Conservation (phyloP, 2,888 invertebrate species). For the Siphonodentalium dalli region DNA sequence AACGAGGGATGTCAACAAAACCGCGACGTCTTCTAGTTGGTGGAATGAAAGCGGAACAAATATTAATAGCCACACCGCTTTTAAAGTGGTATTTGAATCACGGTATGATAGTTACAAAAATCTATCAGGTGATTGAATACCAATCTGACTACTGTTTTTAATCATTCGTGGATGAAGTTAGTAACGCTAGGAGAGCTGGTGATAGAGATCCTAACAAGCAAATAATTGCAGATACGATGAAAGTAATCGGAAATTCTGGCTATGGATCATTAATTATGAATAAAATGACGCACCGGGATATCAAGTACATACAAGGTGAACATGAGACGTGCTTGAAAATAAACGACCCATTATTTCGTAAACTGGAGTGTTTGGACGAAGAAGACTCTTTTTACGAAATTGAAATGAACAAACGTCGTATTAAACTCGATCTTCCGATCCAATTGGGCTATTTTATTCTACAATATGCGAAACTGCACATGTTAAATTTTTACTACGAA, state of each 20-base stretch:
- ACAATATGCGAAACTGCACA: constrained; percentile 35
- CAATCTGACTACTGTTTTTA: constrained; percentile 19
- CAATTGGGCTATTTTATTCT: constrained; percentile 34
- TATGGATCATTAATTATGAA: constrained; percentile 35
- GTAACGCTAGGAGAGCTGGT: constrained; percentile 21
- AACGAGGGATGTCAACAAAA: constrained; percentile 9
- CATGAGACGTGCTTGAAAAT: constrained; percentile 14
- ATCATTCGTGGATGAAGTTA: constrained; percentile 19
- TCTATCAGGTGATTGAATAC: constrained; percentile 28
- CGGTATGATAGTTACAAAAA: constrained; percentile 24
- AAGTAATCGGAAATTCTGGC: constrained; percentile 14
- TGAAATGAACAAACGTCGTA: constrained; percentile 23
- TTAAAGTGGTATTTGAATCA: constrained; percentile 31
- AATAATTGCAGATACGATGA: constrained; percentile 25
- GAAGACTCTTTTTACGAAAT: constrained; percentile 25
- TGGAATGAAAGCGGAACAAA: constrained; percentile 21
- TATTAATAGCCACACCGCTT: constrained; percentile 27
- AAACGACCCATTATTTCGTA: constrained; percentile 25
- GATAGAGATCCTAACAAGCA: constrained; percentile 3
- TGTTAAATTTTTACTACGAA: constrained; percentile 34
- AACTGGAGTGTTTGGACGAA: constrained; percentile 17
- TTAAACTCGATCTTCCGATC: constrained; percentile 29
- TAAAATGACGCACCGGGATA: constrained; percentile 18
- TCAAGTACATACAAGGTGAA: constrained; percentile 25
- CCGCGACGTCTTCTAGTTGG: constrained; percentile 22